Base-by-base conservation (phyloP, 2,797 vertebrate species). In the Poeciliopsis infans region DNA sequence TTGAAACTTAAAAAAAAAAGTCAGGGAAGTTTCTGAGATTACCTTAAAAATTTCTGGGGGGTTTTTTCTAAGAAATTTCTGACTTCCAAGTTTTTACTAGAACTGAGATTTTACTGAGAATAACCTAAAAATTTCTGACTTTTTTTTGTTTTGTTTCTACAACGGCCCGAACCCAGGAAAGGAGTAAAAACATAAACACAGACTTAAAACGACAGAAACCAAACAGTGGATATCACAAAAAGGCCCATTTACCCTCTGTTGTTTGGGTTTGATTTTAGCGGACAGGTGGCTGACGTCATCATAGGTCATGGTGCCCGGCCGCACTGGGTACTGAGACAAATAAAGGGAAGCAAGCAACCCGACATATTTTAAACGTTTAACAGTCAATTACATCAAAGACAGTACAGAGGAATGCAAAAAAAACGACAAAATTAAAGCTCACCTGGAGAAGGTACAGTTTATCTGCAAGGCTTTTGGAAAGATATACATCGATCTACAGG, bases 391-490 rank as follows among this genome's bases (percentile, higher is more conserved):
- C n/a, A 66, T 0, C 4, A 7, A 41, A 79, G 72, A 74, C 25
- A 45, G 25, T 51, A 12, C 20, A 75, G 51, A 39, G 55, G 6
- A 75, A 20, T 39, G 2, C 25, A 15, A 43, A 41, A 39, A 66
- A 16, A 18, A 31, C 2, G 3, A 33, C 11, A 0, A 41, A 71
- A 72, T 3, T 77, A 51, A 71, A 33, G 25, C 89, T 92, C 96
- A 99, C 98, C 98, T 99, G 98, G 85, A 99, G 97, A 71, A 99
- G 95, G 93, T 99, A 99, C 2, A 99, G 96, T 89, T 98, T 99
- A 80, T 99, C 98, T 72, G 97, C 94, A 1, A 99, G 96, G 91
- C 98, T 98, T 96, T 98, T 99, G 90, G 98, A 97, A 81, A 99
- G 96, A 90, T 98, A 99, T 51, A 99, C 98, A 0, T 99, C 98